phyloP scores from a whole-genome alignment of 2,888 invertebrate species.

The Aporophyla lueneburgensis region DNA sequence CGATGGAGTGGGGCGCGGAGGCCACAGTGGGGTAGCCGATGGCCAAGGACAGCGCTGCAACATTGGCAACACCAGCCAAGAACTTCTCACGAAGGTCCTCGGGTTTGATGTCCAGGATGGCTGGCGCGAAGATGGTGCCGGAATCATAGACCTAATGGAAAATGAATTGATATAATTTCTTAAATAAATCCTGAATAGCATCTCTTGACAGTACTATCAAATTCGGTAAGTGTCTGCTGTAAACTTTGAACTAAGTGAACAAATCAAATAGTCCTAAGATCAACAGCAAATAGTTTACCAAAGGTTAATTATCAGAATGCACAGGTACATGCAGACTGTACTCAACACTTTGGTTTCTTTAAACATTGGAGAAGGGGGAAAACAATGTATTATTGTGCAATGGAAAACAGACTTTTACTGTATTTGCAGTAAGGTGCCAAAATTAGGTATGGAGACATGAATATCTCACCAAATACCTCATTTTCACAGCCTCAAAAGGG shows the following conservation, averaged over 20 bases:
- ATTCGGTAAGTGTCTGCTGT: slow-evolving; percentile 56
- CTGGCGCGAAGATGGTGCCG: slow-evolving; percentile 99
- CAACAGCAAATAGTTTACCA: slow-evolving; percentile 79
- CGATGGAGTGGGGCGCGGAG: slow-evolving; percentile 99
- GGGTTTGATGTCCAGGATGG: slow-evolving; percentile 99
- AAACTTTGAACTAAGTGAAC: slow-evolving; percentile 31
- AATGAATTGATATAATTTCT: slow-evolving; percentile 11
- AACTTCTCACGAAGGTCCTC: slow-evolving; percentile 98
- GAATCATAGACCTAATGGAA: slow-evolving; percentile 96
- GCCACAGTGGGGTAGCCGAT: slow-evolving; percentile 99
- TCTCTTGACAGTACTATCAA: background rate
- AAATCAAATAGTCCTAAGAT: slow-evolving; percentile 49
- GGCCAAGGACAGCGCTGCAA: slow-evolving; percentile 97
- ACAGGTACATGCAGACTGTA: slow-evolving; percentile 80
- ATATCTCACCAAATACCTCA: no score
- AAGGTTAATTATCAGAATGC: slow-evolving; percentile 88
- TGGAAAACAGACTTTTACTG: background rate
- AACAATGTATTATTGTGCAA: background rate
- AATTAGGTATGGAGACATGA: background rate
- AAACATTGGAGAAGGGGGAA: background rate
- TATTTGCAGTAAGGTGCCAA: background rate
- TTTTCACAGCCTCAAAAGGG: background rate
- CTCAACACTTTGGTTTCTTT: slow-evolving; percentile 87
- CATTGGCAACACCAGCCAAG: slow-evolving; percentile 97
- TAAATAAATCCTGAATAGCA: background rate